Percentiles rank a stretch among this genome's conserved stretches.
These are phyloP conservation scores for Pocillopora grandis DNA, from an alignment of 92 coral and sea anemone genomes.

Conservation along the genomic window DNA sequence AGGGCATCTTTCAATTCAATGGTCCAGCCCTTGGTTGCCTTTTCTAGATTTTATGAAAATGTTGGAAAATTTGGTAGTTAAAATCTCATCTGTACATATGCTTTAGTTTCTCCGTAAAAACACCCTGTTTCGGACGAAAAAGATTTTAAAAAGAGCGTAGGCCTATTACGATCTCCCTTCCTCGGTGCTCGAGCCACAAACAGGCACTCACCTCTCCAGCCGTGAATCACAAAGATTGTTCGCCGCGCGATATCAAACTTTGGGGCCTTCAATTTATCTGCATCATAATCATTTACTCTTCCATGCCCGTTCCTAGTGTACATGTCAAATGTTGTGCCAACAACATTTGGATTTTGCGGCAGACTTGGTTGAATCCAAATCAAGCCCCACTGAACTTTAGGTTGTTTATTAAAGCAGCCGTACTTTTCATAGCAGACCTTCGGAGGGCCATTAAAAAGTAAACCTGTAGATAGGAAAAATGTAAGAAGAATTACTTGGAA, in stretches of 20 bases:
- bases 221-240: constrained; percentile 47
- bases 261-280: constrained; percentile 48
- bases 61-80: neutral
- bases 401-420: constrained; percentile 65
- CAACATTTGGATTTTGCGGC: constrained; percentile 53
- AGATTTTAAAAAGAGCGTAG: too few relatives aligned
- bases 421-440: constrained; percentile 72
- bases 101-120: neutral
- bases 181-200: neutral
- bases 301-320: constrained; percentile 58
- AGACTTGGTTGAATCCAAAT: constrained; percentile 38
- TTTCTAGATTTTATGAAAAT: neutral
- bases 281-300: constrained; percentile 59
- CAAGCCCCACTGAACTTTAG: constrained; percentile 22
- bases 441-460: neutral
- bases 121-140: neutral
- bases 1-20: constrained; percentile 59
- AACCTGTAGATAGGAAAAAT: neutral
- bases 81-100: neutral
- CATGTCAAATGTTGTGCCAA: constrained; percentile 58
- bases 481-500: too few relatives aligned
- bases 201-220: constrained; percentile 30
- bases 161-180: neutral
- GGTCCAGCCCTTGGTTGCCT: constrained; percentile 34
- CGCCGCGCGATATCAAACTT: constrained; percentile 56